Evolutionary conservation across 1,140 invertebrate genomes (phyloP), one percentile per base, ranked within the genome.

Genomic region (Musca vetustissima): DNA sequence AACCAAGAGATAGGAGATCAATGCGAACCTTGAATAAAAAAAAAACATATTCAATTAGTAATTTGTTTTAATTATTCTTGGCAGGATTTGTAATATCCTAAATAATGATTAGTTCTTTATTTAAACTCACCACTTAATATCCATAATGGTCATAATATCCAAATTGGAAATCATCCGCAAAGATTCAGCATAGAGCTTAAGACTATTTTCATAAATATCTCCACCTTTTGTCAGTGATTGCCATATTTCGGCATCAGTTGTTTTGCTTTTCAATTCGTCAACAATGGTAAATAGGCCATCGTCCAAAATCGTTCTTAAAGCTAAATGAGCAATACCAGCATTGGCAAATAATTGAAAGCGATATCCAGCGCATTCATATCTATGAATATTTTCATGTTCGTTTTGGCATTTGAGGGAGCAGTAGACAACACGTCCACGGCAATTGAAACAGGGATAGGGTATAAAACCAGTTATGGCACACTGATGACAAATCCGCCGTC

Each of bases 401-500:
- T 75, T 43, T 0, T 69, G 69, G 52, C 78, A 80, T 6, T 66
- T 69, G 1, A 75, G 64, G 0, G 78, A 80, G 52, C 78, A 80
- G 66, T 78, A 80, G 6, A 77, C 69, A 0, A 80, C 78, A 1
- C 71, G 59, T n/a, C 72, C 69, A 43, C 71, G 70, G 50, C 78
- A 80, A 11, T 69, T 17, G 0, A 73, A 21, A 64, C 78, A 80
- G 7, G 78, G 78, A 25, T 75, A 75, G 0, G 78, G 78, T 8
- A 76, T 75, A 24, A 80, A 64, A 4, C 76, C 19, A 4, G 4
- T 73, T n/a, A 71, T n/a, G 3, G 71, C 75, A 32, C 78, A 80
- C 52, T 77, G 71, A 47, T 80, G 75, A 22, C 78, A 80, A 49
- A 80, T 76, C 0, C 69, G 11, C 24, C 52, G 53, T 17, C 73